Evolutionary conservation across 92 coral and sea anemone genomes (phyloP), one percentile per base, ranked within the genome.

Genomic region (Actinernus sp.): DNA sequence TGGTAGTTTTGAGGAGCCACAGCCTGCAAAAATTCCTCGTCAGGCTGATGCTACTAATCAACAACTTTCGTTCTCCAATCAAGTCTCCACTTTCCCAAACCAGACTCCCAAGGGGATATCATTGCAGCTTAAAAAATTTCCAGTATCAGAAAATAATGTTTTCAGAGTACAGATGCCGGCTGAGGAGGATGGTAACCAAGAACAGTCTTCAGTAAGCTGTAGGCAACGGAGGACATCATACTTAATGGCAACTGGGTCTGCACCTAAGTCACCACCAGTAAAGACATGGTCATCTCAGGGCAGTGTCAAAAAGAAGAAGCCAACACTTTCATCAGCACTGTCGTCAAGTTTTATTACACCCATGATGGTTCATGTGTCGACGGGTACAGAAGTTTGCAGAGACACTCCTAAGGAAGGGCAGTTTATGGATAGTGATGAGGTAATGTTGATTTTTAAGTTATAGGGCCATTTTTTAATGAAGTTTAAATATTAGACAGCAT

Each of bases 141-240:
- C 3, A 17, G 55, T 43, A 13, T 9, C 51, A 20, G 65, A 32
- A 36, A 45, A 38, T 17, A 32, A 38, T 13, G 47, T 33, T 0
- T 20, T 70, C 47, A 70, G 48, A 23, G 25, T 26, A 26, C 45
- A 70, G 21, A 60, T 69, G 2, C 75, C 62, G 18, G 29, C 64
- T 4, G 5, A 49, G 25, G 83, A 68, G 21, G 39, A 43, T 16
- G 17, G 53, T 44, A 25, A 61, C 25, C 34, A 70, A n/a, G 68
- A 67, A 26, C 49, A 55, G 53, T 71, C 64, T 5, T 24, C 72
- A 21, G 53, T 65, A 11, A 72, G 86, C n/a, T 86, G 86, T 13
- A 69, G 82, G 49, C 74, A 85, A 20, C 78, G 98, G 31, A 74
- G 98, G 40, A 86, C 93, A 13, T 94, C 98, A 0, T 94, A 94